These are phyloP conservation scores for Nomada fabriciana DNA, from an alignment of 2,888 invertebrate species.

Conservation along the genomic window DNA sequence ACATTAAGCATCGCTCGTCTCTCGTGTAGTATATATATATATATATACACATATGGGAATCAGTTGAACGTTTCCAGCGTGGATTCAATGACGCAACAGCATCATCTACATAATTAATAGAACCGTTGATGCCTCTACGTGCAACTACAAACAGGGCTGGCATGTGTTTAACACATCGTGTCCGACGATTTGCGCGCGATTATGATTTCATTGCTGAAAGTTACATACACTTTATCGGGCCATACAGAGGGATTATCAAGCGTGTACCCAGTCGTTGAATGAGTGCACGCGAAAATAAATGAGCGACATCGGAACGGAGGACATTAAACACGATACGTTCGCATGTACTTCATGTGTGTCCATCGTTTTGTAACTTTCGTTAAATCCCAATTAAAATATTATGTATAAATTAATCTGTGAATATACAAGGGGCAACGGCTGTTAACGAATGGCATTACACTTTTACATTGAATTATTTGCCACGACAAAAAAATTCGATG, in stretches of 20 bases:
- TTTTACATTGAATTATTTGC: neutral
- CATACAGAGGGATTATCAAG: constrained; percentile 49
- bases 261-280: constrained; percentile 32
- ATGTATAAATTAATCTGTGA: neutral
- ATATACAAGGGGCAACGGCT: neutral
- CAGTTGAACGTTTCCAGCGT: constrained; percentile 35
- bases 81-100: constrained; percentile 59
- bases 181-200: constrained; percentile 76
- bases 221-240: constrained; percentile 71
- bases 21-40: no score
- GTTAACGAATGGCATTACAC: neutral
- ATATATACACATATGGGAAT: constrained; percentile 37
- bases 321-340: constrained; percentile 4
- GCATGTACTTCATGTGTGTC: neutral
- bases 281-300: constrained; percentile 48
- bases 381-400: neutral
- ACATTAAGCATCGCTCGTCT: constrained; percentile 36
- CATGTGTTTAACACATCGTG: constrained; percentile 78
- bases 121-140: constrained; percentile 76
- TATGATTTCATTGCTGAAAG: constrained; percentile 78
- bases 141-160: constrained; percentile 77
- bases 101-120: constrained; percentile 78
- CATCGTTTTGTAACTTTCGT: constrained; percentile 7
- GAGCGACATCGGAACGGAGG: constrained; percentile 1
- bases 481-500: neutral